A percentile compares a stretch with the other conserved stretches of the same genome.
Conservation (phyloP, 2,113 vertebrate species). For the Coracopsis vasa region DNA sequence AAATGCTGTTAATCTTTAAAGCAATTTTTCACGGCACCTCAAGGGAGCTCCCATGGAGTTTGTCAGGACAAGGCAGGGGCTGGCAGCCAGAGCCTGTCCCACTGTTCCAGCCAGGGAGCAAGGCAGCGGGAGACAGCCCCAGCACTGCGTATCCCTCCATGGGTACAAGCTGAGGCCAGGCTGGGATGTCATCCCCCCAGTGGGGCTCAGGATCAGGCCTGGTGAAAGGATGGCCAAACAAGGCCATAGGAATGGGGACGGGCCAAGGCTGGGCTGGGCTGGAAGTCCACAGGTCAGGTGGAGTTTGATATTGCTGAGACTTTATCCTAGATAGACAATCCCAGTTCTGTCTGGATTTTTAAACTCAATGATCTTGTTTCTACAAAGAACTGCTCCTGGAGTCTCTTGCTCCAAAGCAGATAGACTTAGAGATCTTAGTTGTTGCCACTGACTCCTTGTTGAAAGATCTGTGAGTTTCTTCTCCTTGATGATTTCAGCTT, state of each 20-base stretch:
- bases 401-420: background rate
- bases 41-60: background rate
- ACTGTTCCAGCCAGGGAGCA: background rate
- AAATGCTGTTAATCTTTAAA: background rate
- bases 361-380: background rate
- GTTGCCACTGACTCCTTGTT: background rate
- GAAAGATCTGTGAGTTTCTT: background rate
- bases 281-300: background rate
- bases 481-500: background rate
- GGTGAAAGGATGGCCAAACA: background rate
- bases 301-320: background rate
- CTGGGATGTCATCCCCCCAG: background rate
- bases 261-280: background rate
- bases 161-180: fast-evolving
- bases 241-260: too few species aligned
- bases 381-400: background rate
- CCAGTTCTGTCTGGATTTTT: background rate
- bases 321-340: background rate
- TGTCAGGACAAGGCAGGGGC: background rate
- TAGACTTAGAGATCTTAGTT: background rate
- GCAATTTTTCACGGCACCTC: fast-evolving
- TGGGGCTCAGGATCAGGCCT: background rate
- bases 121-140: background rate
- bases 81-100: background rate
- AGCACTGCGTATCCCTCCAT: fast-evolving